These are phyloP conservation scores for Amniataba percoides DNA, from an alignment of 2,797 vertebrate genomes.

Conservation along the genomic window DNA sequence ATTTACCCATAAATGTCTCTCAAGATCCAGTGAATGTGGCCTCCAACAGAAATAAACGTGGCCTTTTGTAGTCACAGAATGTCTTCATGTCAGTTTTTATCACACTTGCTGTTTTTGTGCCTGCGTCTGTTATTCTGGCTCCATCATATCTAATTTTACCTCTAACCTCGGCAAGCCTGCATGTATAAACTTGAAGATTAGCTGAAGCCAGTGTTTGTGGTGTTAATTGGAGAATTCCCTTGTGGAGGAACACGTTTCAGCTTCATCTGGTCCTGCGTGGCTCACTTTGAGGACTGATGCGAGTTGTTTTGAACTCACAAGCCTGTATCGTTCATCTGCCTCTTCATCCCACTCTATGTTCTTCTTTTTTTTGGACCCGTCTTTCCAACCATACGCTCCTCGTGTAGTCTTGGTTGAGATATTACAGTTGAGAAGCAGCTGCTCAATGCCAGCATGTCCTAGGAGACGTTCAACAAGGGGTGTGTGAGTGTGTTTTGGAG, in stretches of 20 bases:
- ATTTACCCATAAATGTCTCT: neutral
- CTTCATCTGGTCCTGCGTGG: conserved; percentile 19
- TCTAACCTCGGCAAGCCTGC: conserved; percentile 30
- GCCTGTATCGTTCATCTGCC: neutral
- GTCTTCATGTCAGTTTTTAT: neutral
- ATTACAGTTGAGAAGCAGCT: conserved; percentile 67
- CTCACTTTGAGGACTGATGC: conserved; percentile 5
- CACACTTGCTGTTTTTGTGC: conserved; percentile 11
- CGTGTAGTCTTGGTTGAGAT: conserved; percentile 52
- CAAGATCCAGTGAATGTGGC: neutral
- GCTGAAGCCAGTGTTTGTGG: conserved; percentile 27
- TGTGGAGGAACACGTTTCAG: conserved; percentile 49
- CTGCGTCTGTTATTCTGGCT: conserved; percentile 14
- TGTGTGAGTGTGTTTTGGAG: conserved; percentile 34
- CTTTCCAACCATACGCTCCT: conserved; percentile 15
- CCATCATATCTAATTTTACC: neutral
- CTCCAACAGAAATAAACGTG: neutral
- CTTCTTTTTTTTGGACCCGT: conserved; percentile 14
- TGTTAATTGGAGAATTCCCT: conserved; percentile 75
- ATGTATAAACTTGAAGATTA: conserved; percentile 54
- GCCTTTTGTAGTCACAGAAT: neutral
- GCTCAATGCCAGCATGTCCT: conserved; percentile 61
- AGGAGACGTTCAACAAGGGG: conserved; percentile 56
- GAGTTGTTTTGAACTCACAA: conserved; percentile 1
- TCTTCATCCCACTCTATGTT: neutral